phyloP scores from a whole-genome alignment of 2,888 invertebrate species.

The Eremobia ochroleuca region DNA sequence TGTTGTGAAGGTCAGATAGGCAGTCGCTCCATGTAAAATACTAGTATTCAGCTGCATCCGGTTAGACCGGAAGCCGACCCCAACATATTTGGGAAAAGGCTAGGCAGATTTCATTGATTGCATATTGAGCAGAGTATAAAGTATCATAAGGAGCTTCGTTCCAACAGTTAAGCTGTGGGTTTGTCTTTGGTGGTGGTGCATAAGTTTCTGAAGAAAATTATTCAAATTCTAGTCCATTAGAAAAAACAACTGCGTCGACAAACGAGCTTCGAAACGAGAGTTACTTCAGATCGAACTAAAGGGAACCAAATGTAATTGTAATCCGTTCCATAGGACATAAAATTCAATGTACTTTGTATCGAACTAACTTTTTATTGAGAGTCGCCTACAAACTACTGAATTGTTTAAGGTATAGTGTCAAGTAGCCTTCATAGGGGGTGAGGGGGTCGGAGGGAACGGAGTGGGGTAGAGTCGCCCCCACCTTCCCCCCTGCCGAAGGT shows the following conservation, averaged over 20 bases:
- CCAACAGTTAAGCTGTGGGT: not conserved
- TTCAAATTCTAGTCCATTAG: not conserved
- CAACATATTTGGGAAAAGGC: not conserved
- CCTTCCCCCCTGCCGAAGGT: too few relatives aligned
- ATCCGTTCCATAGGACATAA: slow-evolving; percentile 25
- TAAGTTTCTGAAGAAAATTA: not conserved
- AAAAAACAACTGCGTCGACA: not conserved
- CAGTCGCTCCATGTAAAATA: not conserved
- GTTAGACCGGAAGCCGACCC: too few relatives aligned
- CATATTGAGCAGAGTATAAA: too few relatives aligned
- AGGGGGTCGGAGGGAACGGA: too few relatives aligned
- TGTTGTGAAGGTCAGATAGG: not conserved
- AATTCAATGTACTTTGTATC: slow-evolving; percentile 39
- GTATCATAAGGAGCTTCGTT: not conserved
- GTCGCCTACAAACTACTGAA: slow-evolving; percentile 15
- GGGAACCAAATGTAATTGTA: slow-evolving; percentile 25
- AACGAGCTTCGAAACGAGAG: slow-evolving; percentile 1
- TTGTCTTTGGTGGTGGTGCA: not conserved
- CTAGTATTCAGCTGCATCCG: not conserved
- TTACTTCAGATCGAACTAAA: slow-evolving; percentile 18
- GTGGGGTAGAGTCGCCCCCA: too few relatives aligned
- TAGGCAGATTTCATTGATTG: not conserved
- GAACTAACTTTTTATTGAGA: slow-evolving; percentile 34
- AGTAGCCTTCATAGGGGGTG: too few relatives aligned
- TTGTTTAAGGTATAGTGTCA: too few relatives aligned